phyloP scores from a whole-genome alignment of 2,797 vertebrate species.

The Iguana delicatissima region DNA sequence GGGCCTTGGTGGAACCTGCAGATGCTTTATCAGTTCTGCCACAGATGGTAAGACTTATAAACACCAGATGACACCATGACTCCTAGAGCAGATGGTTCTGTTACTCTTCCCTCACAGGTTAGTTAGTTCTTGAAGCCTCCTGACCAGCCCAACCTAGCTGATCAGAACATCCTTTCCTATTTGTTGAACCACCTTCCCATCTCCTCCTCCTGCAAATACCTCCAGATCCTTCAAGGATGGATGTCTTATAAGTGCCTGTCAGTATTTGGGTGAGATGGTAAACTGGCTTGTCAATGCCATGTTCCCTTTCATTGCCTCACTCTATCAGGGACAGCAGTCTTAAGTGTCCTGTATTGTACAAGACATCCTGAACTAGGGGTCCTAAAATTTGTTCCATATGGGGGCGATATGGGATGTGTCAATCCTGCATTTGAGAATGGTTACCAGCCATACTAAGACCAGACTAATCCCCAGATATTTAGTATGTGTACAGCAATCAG shows the following conservation, averaged over 20 bases:
- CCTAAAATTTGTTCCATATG: too few relatives aligned
- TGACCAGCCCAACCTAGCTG: not conserved
- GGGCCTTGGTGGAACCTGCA: not conserved
- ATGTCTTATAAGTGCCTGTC: not conserved
- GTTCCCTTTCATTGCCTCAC: too few relatives aligned
- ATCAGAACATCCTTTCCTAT: not conserved
- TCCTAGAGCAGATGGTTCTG: not conserved
- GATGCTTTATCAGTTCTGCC: not conserved
- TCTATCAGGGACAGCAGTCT: too few relatives aligned
- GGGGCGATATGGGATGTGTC: too few relatives aligned
- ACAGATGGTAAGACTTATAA: not conserved
- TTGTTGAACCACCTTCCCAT: not conserved
- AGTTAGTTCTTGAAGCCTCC: not conserved
- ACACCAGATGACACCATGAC: not conserved
- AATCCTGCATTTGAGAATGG: not conserved
- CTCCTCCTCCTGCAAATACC: not conserved
- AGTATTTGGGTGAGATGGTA: not conserved
- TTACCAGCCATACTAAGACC: too few relatives aligned
- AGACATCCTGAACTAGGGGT: too few relatives aligned
- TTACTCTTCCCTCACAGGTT: not conserved
- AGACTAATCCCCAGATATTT: too few relatives aligned
- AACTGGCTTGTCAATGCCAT: not conserved
- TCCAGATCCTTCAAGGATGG: not conserved
- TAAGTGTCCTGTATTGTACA: too few relatives aligned
- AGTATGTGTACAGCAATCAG: too few relatives aligned